Evolutionary conservation across 2,113 vertebrate genomes (phyloP), one percentile per base, ranked within the genome.

Genomic region (Semnopithecus entellus): DNA sequence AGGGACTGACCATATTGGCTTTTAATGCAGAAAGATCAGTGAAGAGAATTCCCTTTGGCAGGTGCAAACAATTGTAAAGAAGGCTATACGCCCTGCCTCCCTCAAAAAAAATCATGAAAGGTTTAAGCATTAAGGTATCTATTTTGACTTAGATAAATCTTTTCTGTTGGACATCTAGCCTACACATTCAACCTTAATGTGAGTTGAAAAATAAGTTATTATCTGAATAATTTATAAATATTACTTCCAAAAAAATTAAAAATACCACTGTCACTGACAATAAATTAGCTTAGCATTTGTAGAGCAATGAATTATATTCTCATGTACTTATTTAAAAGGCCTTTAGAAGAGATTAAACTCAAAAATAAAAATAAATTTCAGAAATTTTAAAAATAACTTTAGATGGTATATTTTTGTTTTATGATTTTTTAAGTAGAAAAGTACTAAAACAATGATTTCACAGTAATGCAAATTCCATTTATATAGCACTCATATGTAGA

Each of bases 381-480:
- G 73, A 64, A 73, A 73, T n/a, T 55, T 98, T 50, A 82, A 93
- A 91, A 87, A 72, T 91, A 45, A 80, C 73, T 97, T 97, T 96
- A 0, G 86, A 0, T 73, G 40, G 25, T 55, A 27, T 87, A 94
- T 91, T 98, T 98, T 96, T 94, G 73, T 92, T 89, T 88, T 89
- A 38, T 97, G 93, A 98, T 97, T 97, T 97, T 98, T 88, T 90
- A 98, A 98, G 61, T 27, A 97, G 88, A 79, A 96, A 97, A 98
- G 96, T 96, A 87, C 91, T 95, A 97, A 73, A 96, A 52, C 93
- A 97, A 78, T 94, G 78, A 97, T 96, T 98, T 98, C 96, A 92
- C 82, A 96, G 81, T 98, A 97, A 98, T 98, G 98, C 98, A 98
- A 98, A 98, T 98, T 98, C 97, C 98, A 98, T 90, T 95, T 97